Conservation (phyloP, 1,140 invertebrate species). For the Armadillidium nasatum region DNA sequence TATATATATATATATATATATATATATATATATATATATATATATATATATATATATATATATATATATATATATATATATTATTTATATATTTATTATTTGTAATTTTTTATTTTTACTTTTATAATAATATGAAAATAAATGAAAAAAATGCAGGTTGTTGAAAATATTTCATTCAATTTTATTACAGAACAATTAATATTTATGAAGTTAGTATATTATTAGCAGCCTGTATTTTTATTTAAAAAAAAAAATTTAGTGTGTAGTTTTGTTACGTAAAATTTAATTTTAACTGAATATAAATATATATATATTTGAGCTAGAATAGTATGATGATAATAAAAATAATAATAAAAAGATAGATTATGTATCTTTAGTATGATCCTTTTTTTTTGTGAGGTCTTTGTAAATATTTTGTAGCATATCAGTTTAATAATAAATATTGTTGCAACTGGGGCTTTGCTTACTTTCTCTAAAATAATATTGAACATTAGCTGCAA, state of each 20-base stretch:
- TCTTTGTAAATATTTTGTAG: slow-evolving; percentile 4
- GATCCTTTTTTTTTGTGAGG: not conserved
- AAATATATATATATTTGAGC: not conserved
- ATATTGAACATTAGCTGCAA: too few relatives aligned
- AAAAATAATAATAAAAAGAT: not conserved
- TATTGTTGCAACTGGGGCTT: not conserved
- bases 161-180: not conserved
- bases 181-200: not conserved
- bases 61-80: slow-evolving; percentile 1
- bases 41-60: not conserved
- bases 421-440: slow-evolving; percentile 4
- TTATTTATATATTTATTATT: not conserved
- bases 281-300: not conserved
- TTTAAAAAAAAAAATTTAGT: too few relatives aligned
- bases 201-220: not conserved
- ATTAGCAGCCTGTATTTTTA: too few relatives aligned
- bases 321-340: not conserved
- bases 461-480: too few relatives aligned
- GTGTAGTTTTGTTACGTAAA: not conserved
- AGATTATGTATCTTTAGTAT: not conserved
- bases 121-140: not conserved
- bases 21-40: not conserved
- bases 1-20: not conserved
- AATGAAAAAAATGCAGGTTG: not conserved
- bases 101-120: not conserved